Conservation (phyloP, 35 echinoderm and acorn worm genomes). For the Lytechinus variegatus region DNA sequence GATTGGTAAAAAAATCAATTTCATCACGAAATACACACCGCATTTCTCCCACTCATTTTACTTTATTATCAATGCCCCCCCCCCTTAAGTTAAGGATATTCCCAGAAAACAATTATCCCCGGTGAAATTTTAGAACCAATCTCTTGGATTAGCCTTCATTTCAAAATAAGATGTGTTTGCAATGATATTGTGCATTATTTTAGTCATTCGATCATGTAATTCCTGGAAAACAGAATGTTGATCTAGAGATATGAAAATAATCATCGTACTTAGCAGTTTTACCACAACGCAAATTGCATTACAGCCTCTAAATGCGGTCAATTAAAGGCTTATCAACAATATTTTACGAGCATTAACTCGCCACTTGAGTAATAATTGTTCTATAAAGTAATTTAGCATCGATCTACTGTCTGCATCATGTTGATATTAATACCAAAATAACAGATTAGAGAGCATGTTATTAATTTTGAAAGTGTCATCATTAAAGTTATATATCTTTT, state of each 20-base stretch:
- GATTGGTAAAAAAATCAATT: too few relatives aligned
- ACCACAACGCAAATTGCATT: background rate
- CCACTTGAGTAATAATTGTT: background rate
- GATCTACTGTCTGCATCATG: background rate
- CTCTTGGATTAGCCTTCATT: background rate
- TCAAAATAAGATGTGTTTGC: background rate
- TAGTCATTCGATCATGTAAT: background rate
- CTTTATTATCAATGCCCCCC: background rate
- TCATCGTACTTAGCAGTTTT: background rate
- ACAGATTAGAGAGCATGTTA: too few relatives aligned
- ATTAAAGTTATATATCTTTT: too few relatives aligned
- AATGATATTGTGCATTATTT: background rate
- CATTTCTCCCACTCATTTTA: background rate
- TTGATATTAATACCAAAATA: too few relatives aligned
- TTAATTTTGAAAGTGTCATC: too few relatives aligned
- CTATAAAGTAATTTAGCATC: background rate
- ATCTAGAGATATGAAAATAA: background rate
- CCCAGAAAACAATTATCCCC: background rate
- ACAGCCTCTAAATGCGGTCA: background rate
- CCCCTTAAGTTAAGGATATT: background rate
- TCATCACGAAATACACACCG: too few relatives aligned
- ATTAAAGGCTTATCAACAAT: background rate
- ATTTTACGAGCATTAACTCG: background rate
- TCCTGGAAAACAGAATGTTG: background rate
- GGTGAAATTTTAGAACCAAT: background rate